These are phyloP conservation scores for Callocephalon fimbriatum DNA, from an alignment of 2,113 vertebrate species.

Conservation along the genomic window DNA sequence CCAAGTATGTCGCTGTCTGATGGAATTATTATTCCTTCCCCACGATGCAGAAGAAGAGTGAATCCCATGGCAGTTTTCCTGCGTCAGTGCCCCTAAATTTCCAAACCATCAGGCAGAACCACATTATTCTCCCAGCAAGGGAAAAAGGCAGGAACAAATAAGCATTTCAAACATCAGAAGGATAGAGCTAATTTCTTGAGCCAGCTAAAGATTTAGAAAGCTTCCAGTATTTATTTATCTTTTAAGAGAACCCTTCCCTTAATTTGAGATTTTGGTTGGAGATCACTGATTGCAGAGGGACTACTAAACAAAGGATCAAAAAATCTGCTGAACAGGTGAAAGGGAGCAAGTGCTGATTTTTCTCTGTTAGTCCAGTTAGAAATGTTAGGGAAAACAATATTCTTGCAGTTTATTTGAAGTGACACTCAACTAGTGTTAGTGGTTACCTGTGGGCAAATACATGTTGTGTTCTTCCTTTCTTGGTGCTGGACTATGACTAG, in stretches of 20 bases:
- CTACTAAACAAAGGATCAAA: background rate
- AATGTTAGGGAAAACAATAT: background rate
- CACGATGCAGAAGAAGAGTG: background rate
- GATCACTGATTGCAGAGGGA: background rate
- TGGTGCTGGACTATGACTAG: background rate
- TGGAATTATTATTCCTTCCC: background rate
- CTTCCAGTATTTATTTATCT: background rate
- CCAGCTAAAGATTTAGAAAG: background rate
- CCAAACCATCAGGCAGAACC: background rate
- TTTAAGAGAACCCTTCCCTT: background rate
- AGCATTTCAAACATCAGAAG: background rate
- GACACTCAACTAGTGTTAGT: too few relatives aligned
- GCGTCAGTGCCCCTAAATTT: background rate
- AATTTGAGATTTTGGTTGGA: background rate
- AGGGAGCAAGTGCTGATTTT: background rate
- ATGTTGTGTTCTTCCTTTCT: fast-evolving
- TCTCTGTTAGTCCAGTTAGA: background rate
- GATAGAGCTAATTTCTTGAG: background rate
- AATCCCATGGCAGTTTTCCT: background rate
- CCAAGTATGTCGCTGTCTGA: background rate
- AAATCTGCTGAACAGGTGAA: background rate
- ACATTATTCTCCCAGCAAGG: background rate
- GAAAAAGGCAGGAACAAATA: background rate
- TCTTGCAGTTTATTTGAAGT: background rate
- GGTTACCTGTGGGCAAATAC: background rate